Percentiles rank a stretch among this genome's conserved stretches.
phyloP scores from a whole-genome alignment of 2,888 invertebrate genomes.

The Xanthia icteritia region DNA sequence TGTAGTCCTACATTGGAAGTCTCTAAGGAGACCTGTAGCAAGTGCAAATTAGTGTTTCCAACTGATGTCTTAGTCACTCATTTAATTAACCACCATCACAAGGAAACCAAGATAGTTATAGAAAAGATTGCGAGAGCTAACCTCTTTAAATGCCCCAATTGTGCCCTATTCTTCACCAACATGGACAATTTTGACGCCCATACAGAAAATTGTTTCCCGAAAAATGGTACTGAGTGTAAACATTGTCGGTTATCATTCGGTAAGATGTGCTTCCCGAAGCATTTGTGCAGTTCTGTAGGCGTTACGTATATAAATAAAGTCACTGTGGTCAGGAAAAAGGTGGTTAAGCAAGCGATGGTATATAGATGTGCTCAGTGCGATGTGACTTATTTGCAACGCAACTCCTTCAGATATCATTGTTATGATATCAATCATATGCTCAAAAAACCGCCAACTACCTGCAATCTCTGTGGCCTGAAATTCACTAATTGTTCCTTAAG shows the following conservation, averaged over 20 bases:
- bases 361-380: constrained; percentile 43
- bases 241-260: constrained; percentile 25
- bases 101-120: constrained; percentile 48
- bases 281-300: constrained; percentile 10
- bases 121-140: constrained; percentile 1
- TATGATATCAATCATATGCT: constrained; percentile 3
- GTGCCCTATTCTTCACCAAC: constrained; percentile 18
- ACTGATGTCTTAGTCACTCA: constrained; percentile 72
- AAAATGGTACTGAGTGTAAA: constrained; percentile 4
- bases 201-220: not conserved
- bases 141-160: constrained; percentile 20
- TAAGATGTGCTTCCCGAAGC: not conserved
- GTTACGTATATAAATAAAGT: constrained; percentile 20
- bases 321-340: not conserved
- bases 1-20: constrained; percentile 55
- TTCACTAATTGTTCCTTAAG: constrained; percentile 30
- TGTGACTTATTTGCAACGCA: constrained; percentile 23
- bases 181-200: not conserved
- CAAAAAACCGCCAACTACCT: not conserved
- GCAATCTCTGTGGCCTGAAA: constrained; percentile 30
- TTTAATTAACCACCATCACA: constrained; percentile 72
- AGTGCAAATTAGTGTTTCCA: constrained; percentile 71
- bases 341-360: rapidly evolving
- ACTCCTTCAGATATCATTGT: constrained; percentile 30
- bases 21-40: constrained; percentile 72